phyloP scores from a whole-genome alignment of 2,797 vertebrate genomes.

The Myripristis jacobus region DNA sequence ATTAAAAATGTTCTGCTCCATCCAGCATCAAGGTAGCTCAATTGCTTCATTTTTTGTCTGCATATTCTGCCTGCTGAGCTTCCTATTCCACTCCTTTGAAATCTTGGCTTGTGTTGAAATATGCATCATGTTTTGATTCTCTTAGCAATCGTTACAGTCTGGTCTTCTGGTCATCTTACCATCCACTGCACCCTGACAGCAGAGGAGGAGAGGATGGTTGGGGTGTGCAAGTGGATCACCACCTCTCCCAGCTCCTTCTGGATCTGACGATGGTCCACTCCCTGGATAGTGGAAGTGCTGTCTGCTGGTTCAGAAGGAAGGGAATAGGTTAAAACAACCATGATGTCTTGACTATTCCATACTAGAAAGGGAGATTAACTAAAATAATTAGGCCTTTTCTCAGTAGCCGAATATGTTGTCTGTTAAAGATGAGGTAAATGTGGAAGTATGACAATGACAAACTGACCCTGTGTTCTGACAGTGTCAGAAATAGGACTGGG shows the following conservation, averaged over 20 bases:
- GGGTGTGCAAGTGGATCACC: slow-evolving; percentile 93
- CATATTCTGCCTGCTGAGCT: no score
- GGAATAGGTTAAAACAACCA: background rate
- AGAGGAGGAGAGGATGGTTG: slow-evolving; percentile 93
- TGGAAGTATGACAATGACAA: background rate
- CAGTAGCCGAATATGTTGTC: background rate
- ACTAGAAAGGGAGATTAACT: background rate
- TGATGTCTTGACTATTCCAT: background rate
- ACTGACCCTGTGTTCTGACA: slow-evolving; percentile 93
- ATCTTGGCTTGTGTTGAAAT: no score
- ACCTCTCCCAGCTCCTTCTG: slow-evolving; percentile 95
- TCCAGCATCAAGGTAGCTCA: no score
- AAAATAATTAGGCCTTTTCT: background rate
- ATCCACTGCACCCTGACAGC: slow-evolving; percentile 96
- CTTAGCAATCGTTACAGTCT: background rate
- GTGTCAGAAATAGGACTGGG: slow-evolving; percentile 97
- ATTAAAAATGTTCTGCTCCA: no score
- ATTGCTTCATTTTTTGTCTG: no score
- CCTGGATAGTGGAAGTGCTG: slow-evolving; percentile 91
- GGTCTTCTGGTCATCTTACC: slow-evolving; percentile 81
- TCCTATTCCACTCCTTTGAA: no score
- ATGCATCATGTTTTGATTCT: no score
- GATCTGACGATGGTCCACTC: slow-evolving; percentile 95
- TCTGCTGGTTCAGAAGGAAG: slow-evolving; percentile 79
- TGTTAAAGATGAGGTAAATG: background rate